These are phyloP conservation scores for Coregonus suidteri DNA, from an alignment of 2,797 vertebrate species.

Conservation along the genomic window DNA sequence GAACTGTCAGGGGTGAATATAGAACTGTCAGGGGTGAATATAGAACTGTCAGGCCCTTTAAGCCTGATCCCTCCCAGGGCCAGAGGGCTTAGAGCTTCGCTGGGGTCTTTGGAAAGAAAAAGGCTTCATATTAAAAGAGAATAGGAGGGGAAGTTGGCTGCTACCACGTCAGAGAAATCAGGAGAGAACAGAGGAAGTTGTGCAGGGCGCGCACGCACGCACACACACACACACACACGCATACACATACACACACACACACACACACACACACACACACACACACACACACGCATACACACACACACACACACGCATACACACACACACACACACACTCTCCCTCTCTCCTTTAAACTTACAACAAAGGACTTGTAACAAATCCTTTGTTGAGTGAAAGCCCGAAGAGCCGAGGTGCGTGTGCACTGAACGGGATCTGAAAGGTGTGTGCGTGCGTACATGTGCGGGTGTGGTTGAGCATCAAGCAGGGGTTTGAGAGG, in stretches of 20 bases:
- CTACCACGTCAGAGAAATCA: neutral
- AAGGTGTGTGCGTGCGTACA: neutral
- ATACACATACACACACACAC: neutral
- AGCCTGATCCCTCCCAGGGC: neutral
- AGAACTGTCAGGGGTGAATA: too few species aligned
- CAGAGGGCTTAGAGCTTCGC: neutral
- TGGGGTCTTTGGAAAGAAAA: neutral
- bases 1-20: too few species aligned
- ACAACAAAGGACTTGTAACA: neutral
- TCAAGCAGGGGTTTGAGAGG: neutral
- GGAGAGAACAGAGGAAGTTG: neutral
- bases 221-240: neutral
- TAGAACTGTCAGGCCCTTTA: too few species aligned
- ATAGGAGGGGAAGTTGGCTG: neutral
- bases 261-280: neutral
- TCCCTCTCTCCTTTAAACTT: neutral
- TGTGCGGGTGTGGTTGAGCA: neutral
- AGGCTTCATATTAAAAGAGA: constrained; percentile 1
- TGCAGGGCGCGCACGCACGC: neutral
- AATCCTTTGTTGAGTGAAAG: neutral
- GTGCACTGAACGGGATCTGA: neutral
- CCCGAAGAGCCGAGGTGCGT: neutral
- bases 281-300: neutral
- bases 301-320: neutral
- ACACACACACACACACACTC: neutral